Evolutionary conservation across 2,797 vertebrate genomes (phyloP), one percentile per base, ranked within the genome.

Genomic region (Liparis tanakae): DNA sequence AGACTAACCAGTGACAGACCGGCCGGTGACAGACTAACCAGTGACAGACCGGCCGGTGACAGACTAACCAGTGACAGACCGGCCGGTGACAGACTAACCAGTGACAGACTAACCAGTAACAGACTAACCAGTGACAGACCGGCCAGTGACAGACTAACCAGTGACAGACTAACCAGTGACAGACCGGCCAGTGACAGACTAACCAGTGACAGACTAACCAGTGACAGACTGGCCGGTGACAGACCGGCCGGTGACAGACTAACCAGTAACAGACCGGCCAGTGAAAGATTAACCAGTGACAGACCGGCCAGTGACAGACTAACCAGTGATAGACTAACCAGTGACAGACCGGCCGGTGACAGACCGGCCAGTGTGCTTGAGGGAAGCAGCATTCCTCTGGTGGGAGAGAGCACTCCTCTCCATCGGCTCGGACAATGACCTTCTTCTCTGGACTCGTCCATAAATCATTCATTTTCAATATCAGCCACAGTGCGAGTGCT

Each of bases 401-500:
- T 68, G 48, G 63, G 60, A 84, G 74, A 58, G 66, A 74, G 70
- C 34, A 48, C 57, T 62, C 48, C 70, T 78, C 71, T 81, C 59
- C 75, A 74, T 63, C 76, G 37, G 30, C 57, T 81, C 76, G 72
- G 72, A 87, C 85, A 80, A 59, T 76, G 76, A 60, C 74, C 58
- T 65, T 79, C 69, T 82, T 89, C 64, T 64, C 67, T 36, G 22
- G 30, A 62, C 48, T 7, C 1, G 46, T n/a, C 69, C 59, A 82
- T 85, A 85, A 89, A 89, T 87, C 79, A 72, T 81, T 85, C 8
- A 73, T 81, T 59, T 77, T 68, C 54, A 44, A 14, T 71, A 65
- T 81, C 55, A 73, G 59, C 62, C 66, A 79, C 81, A 76, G 67
- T 61, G 63, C 48, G 64, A 75, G 39, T 74, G 66, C 67, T 88